Evolutionary conservation across 2,797 vertebrate genomes (phyloP).

Genomic region (Sebastes nivosus): DNA sequence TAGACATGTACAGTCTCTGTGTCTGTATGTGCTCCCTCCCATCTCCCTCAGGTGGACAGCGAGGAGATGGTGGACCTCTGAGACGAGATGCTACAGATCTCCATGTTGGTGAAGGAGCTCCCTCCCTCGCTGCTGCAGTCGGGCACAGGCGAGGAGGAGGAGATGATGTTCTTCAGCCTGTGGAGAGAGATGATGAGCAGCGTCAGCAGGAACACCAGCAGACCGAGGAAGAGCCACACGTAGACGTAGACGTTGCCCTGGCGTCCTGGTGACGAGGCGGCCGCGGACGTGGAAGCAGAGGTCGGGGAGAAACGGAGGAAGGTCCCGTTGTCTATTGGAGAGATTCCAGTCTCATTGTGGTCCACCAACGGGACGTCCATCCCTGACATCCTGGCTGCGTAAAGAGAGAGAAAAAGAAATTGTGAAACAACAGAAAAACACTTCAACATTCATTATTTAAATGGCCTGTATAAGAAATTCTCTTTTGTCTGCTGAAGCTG

Average conservation of each 20-base stretch:
- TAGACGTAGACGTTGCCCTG: conserved; percentile 91
- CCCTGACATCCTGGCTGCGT: conserved; percentile 83
- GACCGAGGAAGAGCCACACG: conserved; percentile 95
- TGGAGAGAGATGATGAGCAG: conserved; percentile 94
- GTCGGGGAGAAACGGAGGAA: conserved; percentile 91
- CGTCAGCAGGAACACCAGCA: conserved; percentile 93
- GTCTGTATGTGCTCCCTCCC: not conserved
- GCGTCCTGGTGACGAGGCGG: conserved; percentile 74
- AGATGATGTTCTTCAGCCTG: conserved; percentile 97
- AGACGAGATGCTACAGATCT: conserved; percentile 95
- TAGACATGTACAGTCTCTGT: not conserved
- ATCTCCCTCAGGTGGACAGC: conserved; percentile 67
- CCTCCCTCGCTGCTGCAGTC: conserved; percentile 90
- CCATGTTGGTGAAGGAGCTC: conserved; percentile 95
- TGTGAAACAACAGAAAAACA: not conserved
- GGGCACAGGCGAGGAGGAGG: conserved; percentile 91
- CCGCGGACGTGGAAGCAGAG: conserved; percentile 87
- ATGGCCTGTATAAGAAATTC: conserved; percentile 2
- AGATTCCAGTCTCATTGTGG: conserved; percentile 71
- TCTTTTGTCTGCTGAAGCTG: conserved; percentile 29
- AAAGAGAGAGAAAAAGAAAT: conserved; percentile 7
- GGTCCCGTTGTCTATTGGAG: conserved; percentile 84
- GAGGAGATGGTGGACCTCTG: conserved; percentile 91
- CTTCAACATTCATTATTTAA: conserved; percentile 18
- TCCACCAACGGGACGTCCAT: conserved; percentile 80